Evolutionary conservation across 2,888 invertebrate species (phyloP).

Genomic region (Philopedon plagiatum): DNA sequence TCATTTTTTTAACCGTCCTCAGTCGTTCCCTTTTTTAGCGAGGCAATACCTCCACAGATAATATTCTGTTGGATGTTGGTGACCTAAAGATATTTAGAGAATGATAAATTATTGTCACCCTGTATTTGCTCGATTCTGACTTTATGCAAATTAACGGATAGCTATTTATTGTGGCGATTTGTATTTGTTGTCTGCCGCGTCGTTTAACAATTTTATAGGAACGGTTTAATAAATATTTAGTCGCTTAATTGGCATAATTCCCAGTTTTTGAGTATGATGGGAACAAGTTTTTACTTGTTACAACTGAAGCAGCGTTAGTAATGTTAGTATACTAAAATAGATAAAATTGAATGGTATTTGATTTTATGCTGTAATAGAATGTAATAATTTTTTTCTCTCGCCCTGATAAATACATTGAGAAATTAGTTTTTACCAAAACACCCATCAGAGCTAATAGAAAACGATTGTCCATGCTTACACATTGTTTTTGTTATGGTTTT

Average conservation of each 20-base stretch:
- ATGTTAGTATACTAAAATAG: not conserved
- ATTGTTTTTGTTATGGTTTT: too few relatives aligned
- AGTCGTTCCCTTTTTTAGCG: too few relatives aligned
- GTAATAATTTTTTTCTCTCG: too few relatives aligned
- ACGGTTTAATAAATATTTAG: slow-evolving; percentile 42
- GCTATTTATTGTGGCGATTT: slow-evolving; percentile 14
- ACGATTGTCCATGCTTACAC: too few relatives aligned
- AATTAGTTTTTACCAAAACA: too few relatives aligned
- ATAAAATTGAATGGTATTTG: not conserved
- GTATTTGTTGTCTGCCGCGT: slow-evolving; percentile 16
- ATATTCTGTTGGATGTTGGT: too few relatives aligned
- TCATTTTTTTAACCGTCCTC: too few relatives aligned
- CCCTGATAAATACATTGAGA: too few relatives aligned
- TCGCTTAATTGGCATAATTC: slow-evolving; percentile 35
- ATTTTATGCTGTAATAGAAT: too few relatives aligned
- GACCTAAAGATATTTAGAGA: too few relatives aligned
- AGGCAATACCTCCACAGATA: too few relatives aligned
- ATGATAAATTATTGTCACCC: not conserved
- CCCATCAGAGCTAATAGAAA: too few relatives aligned
- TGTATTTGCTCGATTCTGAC: slow-evolving; percentile 15
- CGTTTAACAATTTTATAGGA: slow-evolving; percentile 27
- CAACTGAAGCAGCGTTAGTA: slow-evolving; percentile 4
- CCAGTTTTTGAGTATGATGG: slow-evolving; percentile 30
- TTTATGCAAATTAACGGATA: slow-evolving; percentile 47
- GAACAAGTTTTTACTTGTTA: slow-evolving; percentile 25